phyloP scores from a whole-genome alignment of 2,113 vertebrate species.

The Rhodinocichla rosea region DNA sequence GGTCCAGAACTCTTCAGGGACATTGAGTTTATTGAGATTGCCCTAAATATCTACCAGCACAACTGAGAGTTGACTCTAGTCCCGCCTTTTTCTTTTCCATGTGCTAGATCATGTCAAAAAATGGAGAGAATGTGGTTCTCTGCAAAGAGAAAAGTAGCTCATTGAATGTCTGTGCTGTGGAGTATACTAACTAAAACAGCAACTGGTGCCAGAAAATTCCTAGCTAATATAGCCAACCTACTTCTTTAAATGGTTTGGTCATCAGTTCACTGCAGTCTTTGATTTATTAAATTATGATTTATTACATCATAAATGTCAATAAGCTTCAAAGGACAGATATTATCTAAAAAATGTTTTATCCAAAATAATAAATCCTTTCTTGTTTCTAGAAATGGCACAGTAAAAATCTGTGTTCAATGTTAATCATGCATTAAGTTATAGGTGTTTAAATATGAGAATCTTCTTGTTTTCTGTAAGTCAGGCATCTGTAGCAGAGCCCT shows the following conservation, averaged over 20 bases:
- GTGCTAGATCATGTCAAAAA: neutral
- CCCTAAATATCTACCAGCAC: neutral
- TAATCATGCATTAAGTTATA: neutral
- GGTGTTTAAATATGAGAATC: neutral
- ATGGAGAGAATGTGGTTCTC: neutral
- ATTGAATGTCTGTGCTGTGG: neutral
- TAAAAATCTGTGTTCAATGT: neutral
- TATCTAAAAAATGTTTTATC: neutral
- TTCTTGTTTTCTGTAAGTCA: neutral
- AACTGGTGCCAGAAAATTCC: slow-evolving; percentile 21
- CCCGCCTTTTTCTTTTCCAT: neutral
- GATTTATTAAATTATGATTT: neutral
- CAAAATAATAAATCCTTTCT: neutral
- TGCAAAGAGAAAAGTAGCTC: neutral
- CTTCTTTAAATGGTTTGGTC: slow-evolving; percentile 24
- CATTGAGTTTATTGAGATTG: neutral
- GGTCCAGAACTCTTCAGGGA: neutral
- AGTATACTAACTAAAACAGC: neutral
- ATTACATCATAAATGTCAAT: neutral
- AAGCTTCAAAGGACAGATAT: neutral
- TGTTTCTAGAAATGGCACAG: neutral
- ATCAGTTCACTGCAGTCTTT: neutral
- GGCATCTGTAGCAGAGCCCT: neutral
- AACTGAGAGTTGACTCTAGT: neutral
- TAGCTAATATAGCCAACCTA: neutral